Percentiles rank a stretch among this genome's conserved stretches.
Conservation (phyloP, 2,797 vertebrate genomes). For the Channallabes apus region DNA sequence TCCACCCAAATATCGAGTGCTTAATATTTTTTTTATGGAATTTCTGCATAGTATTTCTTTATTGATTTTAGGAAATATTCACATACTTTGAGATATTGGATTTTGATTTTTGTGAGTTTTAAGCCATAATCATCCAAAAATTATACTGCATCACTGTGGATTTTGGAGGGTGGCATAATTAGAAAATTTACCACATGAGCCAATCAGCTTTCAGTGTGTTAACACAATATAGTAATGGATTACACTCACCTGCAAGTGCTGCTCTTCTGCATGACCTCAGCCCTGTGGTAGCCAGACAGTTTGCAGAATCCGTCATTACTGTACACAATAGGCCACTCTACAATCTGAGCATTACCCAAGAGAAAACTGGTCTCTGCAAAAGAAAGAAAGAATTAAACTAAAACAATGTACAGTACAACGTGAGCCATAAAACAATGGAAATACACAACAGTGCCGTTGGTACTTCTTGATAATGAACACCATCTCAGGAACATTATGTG, state of each 20-base stretch:
- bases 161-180: background rate
- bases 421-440: background rate
- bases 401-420: conserved; percentile 19
- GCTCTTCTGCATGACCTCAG: conserved; percentile 99
- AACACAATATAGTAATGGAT: background rate
- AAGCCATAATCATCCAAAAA: background rate
- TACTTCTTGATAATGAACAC: conserved; percentile 25
- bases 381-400: conserved; percentile 13
- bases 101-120: no score
- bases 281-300: conserved; percentile 94
- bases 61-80: no score
- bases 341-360: conserved; percentile 95
- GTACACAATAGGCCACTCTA: conserved; percentile 97
- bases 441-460: background rate
- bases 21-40: no score
- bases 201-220: background rate
- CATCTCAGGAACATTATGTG: conserved; percentile 11
- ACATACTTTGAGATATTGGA: no score
- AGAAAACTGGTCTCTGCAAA: conserved; percentile 93
- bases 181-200: background rate
- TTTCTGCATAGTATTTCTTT: no score
- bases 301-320: conserved; percentile 99
- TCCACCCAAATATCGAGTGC: no score
- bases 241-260: conserved; percentile 91
- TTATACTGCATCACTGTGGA: background rate